Evolutionary conservation across 2,888 invertebrate genomes (phyloP).

Genomic region (Cephus runcator): DNA sequence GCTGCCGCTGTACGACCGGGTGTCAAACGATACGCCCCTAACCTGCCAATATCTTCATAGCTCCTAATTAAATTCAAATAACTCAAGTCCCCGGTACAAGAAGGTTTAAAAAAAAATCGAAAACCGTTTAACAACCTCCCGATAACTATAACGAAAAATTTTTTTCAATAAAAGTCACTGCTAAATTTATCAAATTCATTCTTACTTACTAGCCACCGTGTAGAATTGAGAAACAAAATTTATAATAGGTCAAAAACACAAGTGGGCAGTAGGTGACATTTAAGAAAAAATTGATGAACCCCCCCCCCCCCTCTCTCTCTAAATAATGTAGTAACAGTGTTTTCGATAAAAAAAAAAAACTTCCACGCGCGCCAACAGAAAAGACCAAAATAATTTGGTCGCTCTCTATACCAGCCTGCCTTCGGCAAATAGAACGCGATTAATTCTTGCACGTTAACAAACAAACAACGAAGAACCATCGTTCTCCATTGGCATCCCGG

Average conservation of each 20-base stretch:
- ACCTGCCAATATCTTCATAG: slow-evolving; percentile 42
- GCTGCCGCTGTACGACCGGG: slow-evolving; percentile 16
- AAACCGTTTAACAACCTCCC: slow-evolving; percentile 10
- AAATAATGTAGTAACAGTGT: background rate
- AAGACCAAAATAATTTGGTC: background rate
- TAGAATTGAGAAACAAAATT: background rate
- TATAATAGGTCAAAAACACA: too few species aligned
- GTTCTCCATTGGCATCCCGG: slow-evolving; percentile 21
- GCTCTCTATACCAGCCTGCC: background rate
- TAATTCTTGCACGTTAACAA: background rate
- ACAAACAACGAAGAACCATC: background rate
- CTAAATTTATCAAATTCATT: too few species aligned
- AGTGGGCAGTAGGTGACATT: too few species aligned
- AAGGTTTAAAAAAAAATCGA: slow-evolving; percentile 1
- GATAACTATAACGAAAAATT: background rate
- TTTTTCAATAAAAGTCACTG: too few species aligned
- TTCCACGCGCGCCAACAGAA: background rate
- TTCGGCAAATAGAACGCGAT: background rate
- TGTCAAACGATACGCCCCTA: slow-evolving; percentile 41
- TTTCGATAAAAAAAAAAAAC: background rate
- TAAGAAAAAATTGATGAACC: too few species aligned
- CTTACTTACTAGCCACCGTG: too few species aligned
- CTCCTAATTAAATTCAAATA: slow-evolving; percentile 36
- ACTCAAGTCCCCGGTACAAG: slow-evolving; percentile 13
- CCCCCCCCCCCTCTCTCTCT: too few species aligned